These are phyloP conservation scores for Zaprionus davidi DNA, from an alignment of 1,140 invertebrate species.

Conservation along the genomic window DNA sequence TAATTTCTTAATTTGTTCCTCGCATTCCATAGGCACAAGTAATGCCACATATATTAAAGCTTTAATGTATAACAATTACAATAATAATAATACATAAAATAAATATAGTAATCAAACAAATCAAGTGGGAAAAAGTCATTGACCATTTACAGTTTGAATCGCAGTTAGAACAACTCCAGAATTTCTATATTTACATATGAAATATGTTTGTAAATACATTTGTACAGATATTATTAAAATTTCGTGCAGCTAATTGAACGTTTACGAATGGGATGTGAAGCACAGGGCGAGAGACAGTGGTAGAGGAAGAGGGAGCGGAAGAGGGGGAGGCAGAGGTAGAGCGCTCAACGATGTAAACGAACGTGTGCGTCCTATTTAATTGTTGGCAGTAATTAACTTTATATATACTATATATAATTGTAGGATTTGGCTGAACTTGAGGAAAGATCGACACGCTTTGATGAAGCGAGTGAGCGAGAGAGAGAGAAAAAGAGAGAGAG, in stretches of 20 bases:
- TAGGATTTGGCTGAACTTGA: background rate
- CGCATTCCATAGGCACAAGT: too few species aligned
- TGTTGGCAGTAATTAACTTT: background rate
- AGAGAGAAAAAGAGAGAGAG: background rate
- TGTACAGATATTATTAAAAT: background rate
- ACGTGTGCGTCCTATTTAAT: constrained; percentile 3
- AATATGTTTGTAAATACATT: too few species aligned
- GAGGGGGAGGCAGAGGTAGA: background rate
- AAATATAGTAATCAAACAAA: too few species aligned
- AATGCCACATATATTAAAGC: too few species aligned
- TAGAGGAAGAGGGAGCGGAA: background rate
- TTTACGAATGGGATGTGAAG: background rate
- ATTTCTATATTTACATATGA: background rate
- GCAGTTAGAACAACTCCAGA: background rate
- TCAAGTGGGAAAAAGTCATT: too few species aligned
- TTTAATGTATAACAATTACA: too few species aligned
- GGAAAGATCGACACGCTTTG: constrained; percentile 28
- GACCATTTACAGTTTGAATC: background rate
- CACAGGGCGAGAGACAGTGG: too few species aligned
- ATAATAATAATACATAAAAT: too few species aligned
- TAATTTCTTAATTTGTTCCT: too few species aligned
- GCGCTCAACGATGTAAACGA: constrained; percentile 2
- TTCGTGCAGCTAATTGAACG: constrained; percentile 3
- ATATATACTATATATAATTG: constrained; percentile 1
- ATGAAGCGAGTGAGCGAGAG: background rate